Evolutionary conservation across 2,888 invertebrate species (phyloP).

Genomic region (Polyploca ridens): DNA sequence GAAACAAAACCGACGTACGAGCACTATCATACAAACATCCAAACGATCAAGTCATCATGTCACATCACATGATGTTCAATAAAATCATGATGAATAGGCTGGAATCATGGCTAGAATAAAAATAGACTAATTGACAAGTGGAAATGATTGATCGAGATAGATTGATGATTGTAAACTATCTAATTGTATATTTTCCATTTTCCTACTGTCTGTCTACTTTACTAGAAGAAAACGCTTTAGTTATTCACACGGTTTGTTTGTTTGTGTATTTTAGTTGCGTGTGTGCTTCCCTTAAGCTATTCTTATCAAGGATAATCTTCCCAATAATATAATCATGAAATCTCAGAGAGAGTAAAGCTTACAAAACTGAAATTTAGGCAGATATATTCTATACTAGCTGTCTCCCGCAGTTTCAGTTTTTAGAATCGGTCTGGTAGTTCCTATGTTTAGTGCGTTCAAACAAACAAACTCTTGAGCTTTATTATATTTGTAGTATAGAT

Average conservation of each 20-base stretch:
- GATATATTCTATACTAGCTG: no score
- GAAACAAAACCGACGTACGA: conserved; percentile 4
- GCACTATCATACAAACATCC: conserved; percentile 18
- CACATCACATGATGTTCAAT: conserved; percentile 34
- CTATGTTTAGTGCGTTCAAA: no score
- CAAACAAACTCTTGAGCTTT: no score
- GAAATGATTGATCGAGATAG: neutral
- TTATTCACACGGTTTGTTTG: neutral
- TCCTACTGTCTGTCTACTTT: neutral
- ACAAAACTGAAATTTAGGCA: no score
- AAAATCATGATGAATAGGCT: conserved; percentile 26
- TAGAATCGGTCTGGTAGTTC: no score
- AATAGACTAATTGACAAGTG: conserved; percentile 24
- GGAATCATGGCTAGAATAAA: conserved; percentile 19
- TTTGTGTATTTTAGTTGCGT: neutral
- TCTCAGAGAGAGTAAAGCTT: no score
- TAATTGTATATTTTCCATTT: neutral
- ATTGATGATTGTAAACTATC: neutral
- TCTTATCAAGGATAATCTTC: no score
- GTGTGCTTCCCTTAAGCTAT: no score
- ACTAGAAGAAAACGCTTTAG: neutral
- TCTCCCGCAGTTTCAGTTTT: no score
- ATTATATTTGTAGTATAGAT: no score
- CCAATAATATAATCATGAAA: no score
- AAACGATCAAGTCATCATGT: conserved; percentile 31